phyloP scores from a whole-genome alignment of 2,888 invertebrate genomes.

The Drosophila imparisetae region DNA sequence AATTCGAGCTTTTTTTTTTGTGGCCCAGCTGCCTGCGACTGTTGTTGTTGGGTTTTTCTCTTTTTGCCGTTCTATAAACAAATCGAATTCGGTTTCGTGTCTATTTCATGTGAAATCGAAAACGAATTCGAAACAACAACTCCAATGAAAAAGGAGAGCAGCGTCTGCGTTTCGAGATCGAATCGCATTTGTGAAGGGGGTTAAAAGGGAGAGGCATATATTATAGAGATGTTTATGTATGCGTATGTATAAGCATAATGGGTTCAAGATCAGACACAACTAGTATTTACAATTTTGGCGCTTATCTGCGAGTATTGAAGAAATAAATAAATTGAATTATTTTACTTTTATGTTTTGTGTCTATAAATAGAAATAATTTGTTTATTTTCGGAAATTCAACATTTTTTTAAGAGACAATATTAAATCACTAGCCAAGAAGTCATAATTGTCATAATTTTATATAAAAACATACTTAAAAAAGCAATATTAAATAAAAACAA shows the following conservation, averaged over 20 bases:
- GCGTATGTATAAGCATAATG: not conserved
- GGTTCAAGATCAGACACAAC: not conserved
- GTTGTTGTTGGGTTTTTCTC: not conserved
- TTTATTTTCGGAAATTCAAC: not conserved
- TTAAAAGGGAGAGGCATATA: not conserved
- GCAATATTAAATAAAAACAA: not conserved
- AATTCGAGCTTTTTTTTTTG: constrained; percentile 55
- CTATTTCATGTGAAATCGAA: constrained; percentile 24
- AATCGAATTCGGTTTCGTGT: constrained; percentile 25
- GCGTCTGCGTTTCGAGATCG: not conserved
- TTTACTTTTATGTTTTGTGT: not conserved
- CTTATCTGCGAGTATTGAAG: not conserved
- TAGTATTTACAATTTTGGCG: fast-evolving
- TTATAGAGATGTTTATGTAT: not conserved
- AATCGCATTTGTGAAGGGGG: not conserved
- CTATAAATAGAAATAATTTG: not conserved
- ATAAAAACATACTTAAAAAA: not conserved
- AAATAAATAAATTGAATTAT: not conserved
- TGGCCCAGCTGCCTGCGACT: constrained; percentile 28
- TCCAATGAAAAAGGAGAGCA: not conserved
- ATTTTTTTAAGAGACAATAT: not conserved
- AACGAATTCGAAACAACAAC: constrained; percentile 6
- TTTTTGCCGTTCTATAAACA: constrained; percentile 38
- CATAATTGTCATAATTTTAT: not conserved
- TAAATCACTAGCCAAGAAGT: not conserved